These are phyloP conservation scores for Dilophus febrilis DNA, from an alignment of 2,888 invertebrate species.

Conservation along the genomic window DNA sequence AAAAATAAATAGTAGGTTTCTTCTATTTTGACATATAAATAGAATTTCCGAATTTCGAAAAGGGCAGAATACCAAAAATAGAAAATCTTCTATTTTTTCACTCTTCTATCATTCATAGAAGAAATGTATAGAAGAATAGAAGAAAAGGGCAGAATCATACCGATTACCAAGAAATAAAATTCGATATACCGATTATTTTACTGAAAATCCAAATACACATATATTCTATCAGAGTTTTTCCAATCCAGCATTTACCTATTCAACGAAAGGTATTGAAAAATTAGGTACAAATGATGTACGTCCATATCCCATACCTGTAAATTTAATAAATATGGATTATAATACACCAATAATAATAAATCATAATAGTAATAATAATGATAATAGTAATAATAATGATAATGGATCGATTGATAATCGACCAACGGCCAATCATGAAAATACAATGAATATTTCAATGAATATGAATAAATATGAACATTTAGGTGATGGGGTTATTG, in stretches of 20 bases:
- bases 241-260: slow-evolving; percentile 43
- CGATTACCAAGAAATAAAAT: slow-evolving; percentile 10
- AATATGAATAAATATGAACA: slow-evolving; percentile 24
- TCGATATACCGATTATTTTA: slow-evolving; percentile 6
- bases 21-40: no score
- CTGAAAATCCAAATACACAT: slow-evolving; percentile 26
- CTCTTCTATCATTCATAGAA: no score
- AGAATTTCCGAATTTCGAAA: no score
- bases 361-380: slow-evolving; percentile 18
- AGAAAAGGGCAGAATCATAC: no score
- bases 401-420: no score
- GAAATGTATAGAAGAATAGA: no score
- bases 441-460: slow-evolving; percentile 15
- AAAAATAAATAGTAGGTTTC: no score
- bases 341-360: slow-evolving; percentile 24
- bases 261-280: slow-evolving; percentile 41
- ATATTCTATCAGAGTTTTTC: slow-evolving; percentile 48
- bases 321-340: slow-evolving; percentile 36
- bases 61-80: no score
- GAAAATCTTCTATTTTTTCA: no score
- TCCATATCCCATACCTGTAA: slow-evolving; percentile 50
- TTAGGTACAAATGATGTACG: slow-evolving; percentile 43
- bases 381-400: slow-evolving; percentile 7
- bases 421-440: no score
- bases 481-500: slow-evolving; percentile 28